Evolutionary conservation across 2,113 vertebrate species (phyloP).

Genomic region (Bucco capensis): DNA sequence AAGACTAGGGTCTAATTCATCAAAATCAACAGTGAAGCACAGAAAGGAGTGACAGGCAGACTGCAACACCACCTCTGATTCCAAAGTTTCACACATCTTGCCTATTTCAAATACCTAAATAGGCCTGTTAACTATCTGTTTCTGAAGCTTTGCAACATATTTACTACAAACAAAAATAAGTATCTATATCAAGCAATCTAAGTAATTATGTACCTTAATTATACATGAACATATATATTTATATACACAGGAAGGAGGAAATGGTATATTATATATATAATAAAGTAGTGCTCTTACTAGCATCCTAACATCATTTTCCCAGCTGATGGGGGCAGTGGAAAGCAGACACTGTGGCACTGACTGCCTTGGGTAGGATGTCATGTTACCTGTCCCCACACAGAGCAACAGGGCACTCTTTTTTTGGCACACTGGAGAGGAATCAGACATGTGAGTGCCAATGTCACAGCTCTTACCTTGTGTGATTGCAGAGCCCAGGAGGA

Average conservation of each 20-base stretch:
- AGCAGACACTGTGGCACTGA: neutral
- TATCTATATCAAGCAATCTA: neutral
- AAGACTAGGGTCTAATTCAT: neutral
- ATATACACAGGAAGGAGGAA: neutral
- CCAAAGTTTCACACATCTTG: neutral
- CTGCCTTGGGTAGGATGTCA: fast-evolving
- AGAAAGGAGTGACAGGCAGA: neutral
- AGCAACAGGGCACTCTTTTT: neutral
- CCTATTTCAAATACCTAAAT: conserved; percentile 9
- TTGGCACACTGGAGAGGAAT: neutral
- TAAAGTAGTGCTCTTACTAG: neutral
- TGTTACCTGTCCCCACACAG: fast-evolving
- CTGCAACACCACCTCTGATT: neutral
- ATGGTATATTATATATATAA: neutral
- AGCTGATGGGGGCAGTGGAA: neutral
- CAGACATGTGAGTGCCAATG: fast-evolving
- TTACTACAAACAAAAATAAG: conserved; percentile 14
- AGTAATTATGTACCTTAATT: neutral
- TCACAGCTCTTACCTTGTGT: neutral
- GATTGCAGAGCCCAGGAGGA: neutral
- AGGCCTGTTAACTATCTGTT: neutral
- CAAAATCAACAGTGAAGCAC: fast-evolving
- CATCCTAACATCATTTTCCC: neutral
- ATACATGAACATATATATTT: neutral
- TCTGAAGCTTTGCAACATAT: neutral